phyloP scores from a whole-genome alignment of 2,113 vertebrate species.

The Corydoras maculifer region DNA sequence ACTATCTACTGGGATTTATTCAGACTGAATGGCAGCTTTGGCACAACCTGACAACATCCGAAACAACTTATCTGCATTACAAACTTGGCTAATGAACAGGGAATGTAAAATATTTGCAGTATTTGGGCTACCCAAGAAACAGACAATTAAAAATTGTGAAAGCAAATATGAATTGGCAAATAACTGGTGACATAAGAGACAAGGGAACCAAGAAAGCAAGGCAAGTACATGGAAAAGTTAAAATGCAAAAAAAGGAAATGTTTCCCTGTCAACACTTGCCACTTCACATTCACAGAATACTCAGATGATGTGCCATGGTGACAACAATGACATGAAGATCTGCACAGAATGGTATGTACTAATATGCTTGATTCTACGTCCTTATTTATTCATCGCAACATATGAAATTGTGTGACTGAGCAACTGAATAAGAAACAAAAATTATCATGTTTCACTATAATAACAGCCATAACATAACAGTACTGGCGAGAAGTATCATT shows the following conservation, averaged over 20 bases:
- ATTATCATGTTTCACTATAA: too few species aligned
- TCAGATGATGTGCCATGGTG: conserved; percentile 1
- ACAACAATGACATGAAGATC: not conserved
- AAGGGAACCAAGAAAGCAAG: not conserved
- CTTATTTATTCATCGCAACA: not conserved
- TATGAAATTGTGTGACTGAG: not conserved
- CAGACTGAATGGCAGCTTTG: too few species aligned
- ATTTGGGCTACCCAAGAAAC: not conserved
- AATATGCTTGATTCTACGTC: not conserved
- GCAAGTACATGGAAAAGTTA: not conserved
- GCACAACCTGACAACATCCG: not conserved
- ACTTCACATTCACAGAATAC: conserved; percentile 8
- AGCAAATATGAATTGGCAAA: too few species aligned
- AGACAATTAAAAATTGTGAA: not conserved
- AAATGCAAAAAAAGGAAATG: not conserved
- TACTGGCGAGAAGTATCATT: too few species aligned
- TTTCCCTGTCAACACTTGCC: not conserved
- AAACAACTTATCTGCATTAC: not conserved
- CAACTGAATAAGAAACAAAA: too few species aligned
- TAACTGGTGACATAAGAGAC: not conserved
- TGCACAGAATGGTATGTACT: not conserved
- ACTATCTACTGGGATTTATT: too few species aligned
- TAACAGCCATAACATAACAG: too few species aligned
- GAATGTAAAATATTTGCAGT: not conserved
- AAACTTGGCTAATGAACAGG: not conserved